A percentile compares a stretch with the other conserved stretches of the same genome.
These are phyloP conservation scores for Furnarius figulus DNA, from an alignment of 2,113 vertebrate species.

Conservation along the genomic window DNA sequence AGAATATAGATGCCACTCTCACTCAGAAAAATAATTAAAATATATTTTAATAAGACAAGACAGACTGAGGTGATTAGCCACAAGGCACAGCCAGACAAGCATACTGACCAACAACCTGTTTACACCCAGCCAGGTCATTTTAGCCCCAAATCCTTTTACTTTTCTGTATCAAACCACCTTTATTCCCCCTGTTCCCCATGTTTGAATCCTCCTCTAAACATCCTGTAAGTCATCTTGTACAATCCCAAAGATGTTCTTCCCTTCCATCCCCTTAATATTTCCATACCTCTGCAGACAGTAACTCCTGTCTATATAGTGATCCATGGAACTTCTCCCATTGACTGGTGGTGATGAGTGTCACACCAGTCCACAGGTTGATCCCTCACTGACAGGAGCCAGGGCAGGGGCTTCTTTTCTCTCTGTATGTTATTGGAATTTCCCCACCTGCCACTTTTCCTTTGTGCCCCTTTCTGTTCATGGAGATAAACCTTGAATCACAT, in stretches of 20 bases:
- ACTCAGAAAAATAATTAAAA: background rate
- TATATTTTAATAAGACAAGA: background rate
- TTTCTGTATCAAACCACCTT: background rate
- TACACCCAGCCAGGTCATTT: background rate
- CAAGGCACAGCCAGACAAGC: background rate
- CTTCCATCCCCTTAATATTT: background rate
- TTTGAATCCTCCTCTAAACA: background rate
- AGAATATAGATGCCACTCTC: background rate
- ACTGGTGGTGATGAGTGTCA: background rate
- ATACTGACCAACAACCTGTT: background rate
- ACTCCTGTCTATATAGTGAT: background rate
- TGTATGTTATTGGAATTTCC: background rate
- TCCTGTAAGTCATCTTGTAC: background rate
- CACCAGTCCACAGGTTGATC: background rate
- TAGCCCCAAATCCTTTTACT: background rate
- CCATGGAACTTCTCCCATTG: background rate
- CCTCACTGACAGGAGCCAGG: background rate
- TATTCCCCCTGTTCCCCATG: background rate
- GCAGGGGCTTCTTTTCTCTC: background rate
- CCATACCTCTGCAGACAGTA: background rate
- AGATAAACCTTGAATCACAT: background rate
- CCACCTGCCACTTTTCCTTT: background rate
- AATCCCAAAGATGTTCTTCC: background rate
- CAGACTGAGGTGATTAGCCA: background rate
- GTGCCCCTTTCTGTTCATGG: background rate